Evolutionary conservation across 2,797 vertebrate genomes (phyloP).

Genomic region (Arnoldichthys spilopterus): DNA sequence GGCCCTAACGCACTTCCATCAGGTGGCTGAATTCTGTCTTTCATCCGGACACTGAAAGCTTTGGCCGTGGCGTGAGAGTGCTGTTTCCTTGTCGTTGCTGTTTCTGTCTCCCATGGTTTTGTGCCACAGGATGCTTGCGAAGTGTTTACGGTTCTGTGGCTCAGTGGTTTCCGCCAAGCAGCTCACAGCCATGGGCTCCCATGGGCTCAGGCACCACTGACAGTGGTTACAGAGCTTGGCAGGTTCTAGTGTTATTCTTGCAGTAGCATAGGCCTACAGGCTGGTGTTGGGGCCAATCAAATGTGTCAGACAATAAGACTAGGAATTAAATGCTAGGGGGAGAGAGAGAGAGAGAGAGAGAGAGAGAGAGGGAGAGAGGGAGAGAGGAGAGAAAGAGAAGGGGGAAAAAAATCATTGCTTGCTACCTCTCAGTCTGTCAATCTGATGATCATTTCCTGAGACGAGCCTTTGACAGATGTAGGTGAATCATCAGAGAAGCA

Average conservation of each 20-base stretch:
- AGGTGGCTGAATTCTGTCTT: constrained; percentile 74
- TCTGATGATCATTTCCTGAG: background rate
- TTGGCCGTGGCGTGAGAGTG: constrained; percentile 22
- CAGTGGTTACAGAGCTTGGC: background rate
- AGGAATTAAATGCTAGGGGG: background rate
- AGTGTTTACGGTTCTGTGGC: constrained; percentile 78
- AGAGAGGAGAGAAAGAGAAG: background rate
- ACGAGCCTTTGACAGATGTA: background rate
- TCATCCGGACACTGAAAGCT: constrained; percentile 57
- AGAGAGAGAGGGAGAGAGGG: no score
- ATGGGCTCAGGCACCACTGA: background rate
- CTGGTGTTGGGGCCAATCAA: constrained; percentile 46
- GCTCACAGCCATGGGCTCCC: constrained; percentile 49
- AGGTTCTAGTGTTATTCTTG: constrained; percentile 36
- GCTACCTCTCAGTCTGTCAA: background rate
- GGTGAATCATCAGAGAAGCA: background rate
- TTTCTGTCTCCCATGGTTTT: constrained; percentile 72
- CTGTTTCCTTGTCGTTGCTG: constrained; percentile 64
- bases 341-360: no score
- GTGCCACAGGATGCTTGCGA: constrained; percentile 73
- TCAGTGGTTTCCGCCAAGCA: constrained; percentile 62
- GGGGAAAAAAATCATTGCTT: background rate
- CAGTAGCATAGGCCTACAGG: constrained; percentile 26
- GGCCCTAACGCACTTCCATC: constrained; percentile 46
- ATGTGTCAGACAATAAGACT: constrained; percentile 38